Conservation (phyloP, 2,888 invertebrate genomes). For the Drosophila leonis region DNA sequence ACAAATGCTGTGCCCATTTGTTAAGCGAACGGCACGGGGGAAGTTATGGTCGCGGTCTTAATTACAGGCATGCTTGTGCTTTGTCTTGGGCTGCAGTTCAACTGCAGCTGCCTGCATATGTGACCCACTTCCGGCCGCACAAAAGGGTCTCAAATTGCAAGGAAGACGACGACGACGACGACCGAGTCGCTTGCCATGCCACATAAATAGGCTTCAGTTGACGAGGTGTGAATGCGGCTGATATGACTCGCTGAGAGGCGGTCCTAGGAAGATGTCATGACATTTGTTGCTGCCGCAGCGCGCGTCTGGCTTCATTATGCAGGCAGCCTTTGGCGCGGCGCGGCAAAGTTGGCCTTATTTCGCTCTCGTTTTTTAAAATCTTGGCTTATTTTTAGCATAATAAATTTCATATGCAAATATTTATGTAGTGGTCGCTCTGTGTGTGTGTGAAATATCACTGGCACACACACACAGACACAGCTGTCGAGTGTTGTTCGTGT, state of each 20-base stretch:
- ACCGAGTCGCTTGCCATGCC: constrained; percentile 36
- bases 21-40: constrained; percentile 3
- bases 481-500: constrained; percentile 68
- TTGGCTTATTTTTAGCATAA: constrained; percentile 84
- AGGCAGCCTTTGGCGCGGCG: constrained; percentile 30
- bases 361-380: constrained; percentile 73
- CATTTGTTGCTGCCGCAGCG: constrained; percentile 59
- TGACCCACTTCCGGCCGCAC: constrained; percentile 79
- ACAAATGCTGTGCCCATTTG: constrained; percentile 71
- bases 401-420: constrained; percentile 85
- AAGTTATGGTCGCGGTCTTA: constrained; percentile 61
- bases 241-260: constrained; percentile 16
- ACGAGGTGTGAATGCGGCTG: constrained; percentile 69
- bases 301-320: constrained; percentile 69
- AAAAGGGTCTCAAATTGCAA: constrained; percentile 67
- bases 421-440: constrained; percentile 58
- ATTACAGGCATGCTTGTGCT: constrained; percentile 64
- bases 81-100: constrained; percentile 59
- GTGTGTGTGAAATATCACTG: constrained; percentile 39
- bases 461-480: constrained; percentile 28
- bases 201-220: constrained; percentile 65
- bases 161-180: constrained; percentile 35
- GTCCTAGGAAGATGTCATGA: constrained; percentile 70
- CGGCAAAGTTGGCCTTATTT: constrained; percentile 76
- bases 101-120: constrained; percentile 58